A percentile compares a stretch with the other conserved stretches of the same genome.
Evolutionary conservation across 2,888 invertebrate genomes (phyloP).

Genomic region (Podotricha telesiphe): DNA sequence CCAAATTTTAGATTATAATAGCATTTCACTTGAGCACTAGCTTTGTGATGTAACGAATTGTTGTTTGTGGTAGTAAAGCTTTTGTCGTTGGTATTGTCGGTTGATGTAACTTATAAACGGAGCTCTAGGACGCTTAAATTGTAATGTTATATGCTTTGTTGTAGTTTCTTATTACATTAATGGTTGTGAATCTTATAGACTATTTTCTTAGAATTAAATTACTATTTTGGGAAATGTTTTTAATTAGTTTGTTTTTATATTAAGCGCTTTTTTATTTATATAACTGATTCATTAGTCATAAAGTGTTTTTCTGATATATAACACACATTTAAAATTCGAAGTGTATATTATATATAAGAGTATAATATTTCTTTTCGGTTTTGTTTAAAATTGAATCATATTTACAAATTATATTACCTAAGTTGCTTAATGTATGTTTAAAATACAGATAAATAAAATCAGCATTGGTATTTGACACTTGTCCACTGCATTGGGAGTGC

Average conservation of each 20-base stretch:
- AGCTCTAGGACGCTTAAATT: constrained; percentile 8
- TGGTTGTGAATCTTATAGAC: constrained; percentile 39
- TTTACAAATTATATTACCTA: too few species aligned
- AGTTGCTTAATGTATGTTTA: too few species aligned
- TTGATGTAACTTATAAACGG: constrained; percentile 1
- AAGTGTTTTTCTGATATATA: not conserved
- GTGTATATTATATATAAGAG: too few species aligned
- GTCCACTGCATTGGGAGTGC: not conserved
- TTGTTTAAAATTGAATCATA: too few species aligned
- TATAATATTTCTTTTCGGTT: too few species aligned
- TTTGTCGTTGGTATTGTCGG: constrained; percentile 7
- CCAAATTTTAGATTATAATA: not conserved
- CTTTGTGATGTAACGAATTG: constrained; percentile 5
- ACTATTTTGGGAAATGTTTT: constrained; percentile 17
- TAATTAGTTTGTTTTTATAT: constrained; percentile 5
- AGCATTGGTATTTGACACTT: constrained; percentile 1
- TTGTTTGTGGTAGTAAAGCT: constrained; percentile 3
- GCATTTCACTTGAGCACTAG: not conserved
- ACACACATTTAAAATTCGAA: not conserved
- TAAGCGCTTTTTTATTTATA: constrained; percentile 2
- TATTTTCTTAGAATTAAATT: constrained; percentile 24
- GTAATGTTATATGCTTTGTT: constrained; percentile 1
- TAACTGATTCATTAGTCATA: not conserved
- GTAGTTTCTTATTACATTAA: constrained; percentile 19
- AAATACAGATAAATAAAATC: too few species aligned